These are phyloP conservation scores for Bombus breviceps DNA, from an alignment of 1,140 invertebrate genomes.

Conservation along the genomic window DNA sequence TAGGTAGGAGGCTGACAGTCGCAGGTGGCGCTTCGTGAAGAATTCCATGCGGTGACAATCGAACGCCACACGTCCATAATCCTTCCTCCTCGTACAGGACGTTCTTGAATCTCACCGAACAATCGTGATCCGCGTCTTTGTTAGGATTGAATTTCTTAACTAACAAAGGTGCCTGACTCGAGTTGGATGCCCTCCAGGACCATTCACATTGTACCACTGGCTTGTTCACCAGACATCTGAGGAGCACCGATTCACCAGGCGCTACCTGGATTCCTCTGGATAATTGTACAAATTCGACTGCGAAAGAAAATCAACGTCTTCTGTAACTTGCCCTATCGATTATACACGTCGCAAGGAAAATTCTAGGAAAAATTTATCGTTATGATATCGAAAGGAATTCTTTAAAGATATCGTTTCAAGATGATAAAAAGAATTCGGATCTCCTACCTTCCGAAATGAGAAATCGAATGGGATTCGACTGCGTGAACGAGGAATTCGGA, in stretches of 20 bases:
- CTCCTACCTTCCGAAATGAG: constrained; percentile 77
- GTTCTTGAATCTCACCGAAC: constrained; percentile 80
- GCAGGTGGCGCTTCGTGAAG: constrained; percentile 79
- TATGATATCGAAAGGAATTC: too few relatives aligned
- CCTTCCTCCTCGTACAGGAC: constrained; percentile 80
- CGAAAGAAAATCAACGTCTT: not conserved
- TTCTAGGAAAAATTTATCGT: too few relatives aligned
- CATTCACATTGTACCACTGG: constrained; percentile 80
- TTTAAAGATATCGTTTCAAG: not conserved
- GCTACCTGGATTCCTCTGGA: constrained; percentile 79
- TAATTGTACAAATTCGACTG: constrained; percentile 80
- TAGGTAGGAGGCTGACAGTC: constrained; percentile 77
- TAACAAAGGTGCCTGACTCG: constrained; percentile 74
- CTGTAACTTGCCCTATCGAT: too few relatives aligned
- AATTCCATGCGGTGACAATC: constrained; percentile 73
- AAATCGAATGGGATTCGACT: constrained; percentile 73
- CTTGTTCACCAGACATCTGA: constrained; percentile 79
- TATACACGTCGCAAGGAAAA: too few relatives aligned
- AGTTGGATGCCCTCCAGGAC: constrained; percentile 79
- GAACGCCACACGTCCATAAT: constrained; percentile 80
- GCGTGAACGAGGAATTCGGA: constrained; percentile 72
- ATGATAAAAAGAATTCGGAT: not conserved
- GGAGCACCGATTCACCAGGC: constrained; percentile 77
- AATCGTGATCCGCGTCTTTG: constrained; percentile 79
- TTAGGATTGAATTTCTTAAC: constrained; percentile 77